These are phyloP conservation scores for Myiopsitta monachus DNA, from an alignment of 2,113 vertebrate genomes.

Conservation along the genomic window DNA sequence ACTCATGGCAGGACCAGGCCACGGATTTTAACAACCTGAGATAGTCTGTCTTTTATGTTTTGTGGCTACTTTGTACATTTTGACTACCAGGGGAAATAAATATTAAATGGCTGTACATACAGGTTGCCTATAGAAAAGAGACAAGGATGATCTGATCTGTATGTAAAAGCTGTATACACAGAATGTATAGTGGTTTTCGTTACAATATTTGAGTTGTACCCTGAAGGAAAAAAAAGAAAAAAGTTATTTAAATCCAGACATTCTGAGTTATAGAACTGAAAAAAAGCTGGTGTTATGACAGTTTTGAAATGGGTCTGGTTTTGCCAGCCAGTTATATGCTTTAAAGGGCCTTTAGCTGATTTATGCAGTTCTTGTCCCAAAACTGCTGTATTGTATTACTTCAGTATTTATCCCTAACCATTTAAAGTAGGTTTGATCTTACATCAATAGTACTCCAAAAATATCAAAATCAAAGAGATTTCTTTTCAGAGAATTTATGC, in stretches of 20 bases:
- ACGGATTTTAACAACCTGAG: not conserved
- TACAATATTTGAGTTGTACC: slow-evolving; percentile 32
- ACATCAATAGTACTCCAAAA: slow-evolving; percentile 55
- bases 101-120: not conserved
- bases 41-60: not conserved
- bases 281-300: slow-evolving; percentile 66
- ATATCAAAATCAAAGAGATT: slow-evolving; percentile 66
- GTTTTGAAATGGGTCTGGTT: slow-evolving; percentile 51
- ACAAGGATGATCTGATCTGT: not conserved
- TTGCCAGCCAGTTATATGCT: slow-evolving; percentile 46
- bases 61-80: not conserved
- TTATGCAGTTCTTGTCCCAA: slow-evolving; percentile 62
- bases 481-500: slow-evolving; percentile 50
- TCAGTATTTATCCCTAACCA: slow-evolving; percentile 63
- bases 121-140: not conserved
- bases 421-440: slow-evolving; percentile 67
- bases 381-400: slow-evolving; percentile 69
- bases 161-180: not conserved
- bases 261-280: slow-evolving; percentile 60
- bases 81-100: not conserved
- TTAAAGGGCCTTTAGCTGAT: slow-evolving; percentile 63
- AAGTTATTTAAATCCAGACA: slow-evolving; percentile 60
- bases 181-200: slow-evolving; percentile 2
- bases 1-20: not conserved
- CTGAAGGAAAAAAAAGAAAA: slow-evolving; percentile 24